Evolutionary conservation across 2,113 vertebrate species (phyloP), one percentile per base, ranked within the genome.

Genomic region (Anoplopoma fimbria): DNA sequence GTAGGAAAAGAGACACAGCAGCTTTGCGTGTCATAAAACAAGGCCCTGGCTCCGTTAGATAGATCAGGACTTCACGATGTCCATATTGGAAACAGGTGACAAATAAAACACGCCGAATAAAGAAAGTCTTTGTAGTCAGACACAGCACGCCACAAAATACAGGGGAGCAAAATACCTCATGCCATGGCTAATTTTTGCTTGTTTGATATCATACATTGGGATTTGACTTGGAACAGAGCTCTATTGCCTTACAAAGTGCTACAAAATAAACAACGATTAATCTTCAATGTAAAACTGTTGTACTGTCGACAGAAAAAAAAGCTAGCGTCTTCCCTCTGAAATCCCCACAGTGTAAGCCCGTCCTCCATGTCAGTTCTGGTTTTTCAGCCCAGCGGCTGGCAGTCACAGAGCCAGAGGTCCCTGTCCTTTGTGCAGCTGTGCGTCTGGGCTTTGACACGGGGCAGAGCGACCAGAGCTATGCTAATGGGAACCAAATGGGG

Each of bases 31-130:
- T 93, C 93, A 91, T 91, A 91, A 91, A 94, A 80, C 58, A 25
- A 60, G 81, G 77, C 82, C 80, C 84, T 77, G 84, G 87, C 90
- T 92, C 72, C 75, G 65, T 81, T 82, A 75, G 86, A 93, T 80
- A 91, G 84, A 89, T 87, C 87, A 84, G 87, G 80, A 86, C 92
- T 91, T 92, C 87, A 90, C 88, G 80, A 84, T 87, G 88, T 94
- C 93, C 92, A 93, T 94, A 95, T 95, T 94, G 92, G 85, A 94
- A 94, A 88, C 95, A 94, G 92, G 94, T 94, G 95, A 95, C 95
- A 94, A 93, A 94, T 94, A 92, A 93, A 92, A 88, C 77, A 88
- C 23, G 67, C 70, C 7, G 75, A 87, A 93, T 87, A 81, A 91
- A 90, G 88, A 90, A 86, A 84, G 89, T 57, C 93, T 94, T 93